Conservation (phyloP, 1,140 invertebrate genomes). For the Eupristina koningsbergeri region DNA sequence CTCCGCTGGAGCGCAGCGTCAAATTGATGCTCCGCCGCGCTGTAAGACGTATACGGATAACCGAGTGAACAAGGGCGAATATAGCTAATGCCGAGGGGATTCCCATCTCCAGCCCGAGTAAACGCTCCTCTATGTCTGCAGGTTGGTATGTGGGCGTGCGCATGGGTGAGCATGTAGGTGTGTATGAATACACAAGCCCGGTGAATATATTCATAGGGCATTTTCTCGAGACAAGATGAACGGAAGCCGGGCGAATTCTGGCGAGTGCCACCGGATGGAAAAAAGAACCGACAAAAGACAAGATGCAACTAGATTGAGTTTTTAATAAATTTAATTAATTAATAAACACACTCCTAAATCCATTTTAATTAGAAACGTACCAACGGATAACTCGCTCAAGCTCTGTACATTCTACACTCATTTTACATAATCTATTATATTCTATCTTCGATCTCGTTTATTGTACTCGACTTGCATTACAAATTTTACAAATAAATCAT, state of each 20-base stretch:
- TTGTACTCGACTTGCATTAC: too few relatives aligned
- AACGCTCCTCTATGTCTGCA: not conserved
- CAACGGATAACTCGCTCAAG: too few relatives aligned
- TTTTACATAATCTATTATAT: too few relatives aligned
- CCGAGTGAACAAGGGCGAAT: not conserved
- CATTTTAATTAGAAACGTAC: too few relatives aligned
- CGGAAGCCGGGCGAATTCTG: not conserved
- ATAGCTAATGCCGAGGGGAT: not conserved
- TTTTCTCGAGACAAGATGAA: not conserved
- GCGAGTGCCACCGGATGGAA: not conserved
- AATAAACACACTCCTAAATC: not conserved
- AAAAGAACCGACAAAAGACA: not conserved
- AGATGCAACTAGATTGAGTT: too few relatives aligned
- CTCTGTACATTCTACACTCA: too few relatives aligned
- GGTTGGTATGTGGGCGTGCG: not conserved
- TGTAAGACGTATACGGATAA: conserved; percentile 25
- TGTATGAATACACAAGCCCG: not conserved
- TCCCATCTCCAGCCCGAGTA: conserved; percentile 1
- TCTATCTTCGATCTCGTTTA: too few relatives aligned
- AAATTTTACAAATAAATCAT: too few relatives aligned
- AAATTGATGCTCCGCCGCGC: conserved; percentile 12
- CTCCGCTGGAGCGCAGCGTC: not conserved
- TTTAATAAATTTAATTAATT: not conserved
- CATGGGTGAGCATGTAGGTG: not conserved
- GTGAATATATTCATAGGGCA: not conserved